phyloP scores from a whole-genome alignment of 2,888 invertebrate species.

The Pinctada fucata region DNA sequence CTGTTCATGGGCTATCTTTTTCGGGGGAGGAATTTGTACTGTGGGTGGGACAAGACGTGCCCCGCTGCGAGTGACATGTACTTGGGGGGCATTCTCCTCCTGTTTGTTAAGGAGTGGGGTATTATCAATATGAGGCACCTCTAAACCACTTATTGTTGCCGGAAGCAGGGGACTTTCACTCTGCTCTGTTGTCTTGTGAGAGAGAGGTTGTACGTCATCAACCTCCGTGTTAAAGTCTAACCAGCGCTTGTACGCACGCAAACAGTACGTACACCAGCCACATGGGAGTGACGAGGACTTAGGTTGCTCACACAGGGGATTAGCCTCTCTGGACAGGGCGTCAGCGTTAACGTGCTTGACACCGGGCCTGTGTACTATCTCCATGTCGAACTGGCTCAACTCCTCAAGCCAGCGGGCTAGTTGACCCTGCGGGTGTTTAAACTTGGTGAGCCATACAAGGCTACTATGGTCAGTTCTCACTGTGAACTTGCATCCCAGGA shows the following conservation, averaged over 20 bases:
- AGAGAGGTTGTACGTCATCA: neutral
- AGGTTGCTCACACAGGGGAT: neutral
- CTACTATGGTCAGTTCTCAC: slow-evolving; percentile 47
- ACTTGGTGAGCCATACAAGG: slow-evolving; percentile 40
- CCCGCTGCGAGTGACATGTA: too few species aligned
- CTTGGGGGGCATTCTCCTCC: too few species aligned
- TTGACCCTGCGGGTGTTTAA: slow-evolving; percentile 45
- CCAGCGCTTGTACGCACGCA: slow-evolving; percentile 15
- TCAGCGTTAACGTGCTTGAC: slow-evolving; percentile 36
- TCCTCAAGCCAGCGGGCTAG: slow-evolving; percentile 51
- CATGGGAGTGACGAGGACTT: slow-evolving; percentile 6
- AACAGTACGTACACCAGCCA: slow-evolving; percentile 29
- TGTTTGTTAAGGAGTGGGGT: too few species aligned
- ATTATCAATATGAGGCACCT: too few species aligned
- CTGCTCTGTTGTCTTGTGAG: too few species aligned
- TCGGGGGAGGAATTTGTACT: too few species aligned
- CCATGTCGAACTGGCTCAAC: slow-evolving; percentile 46
- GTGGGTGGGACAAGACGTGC: too few species aligned
- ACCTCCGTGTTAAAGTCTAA: neutral
- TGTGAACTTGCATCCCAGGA: slow-evolving; percentile 35
- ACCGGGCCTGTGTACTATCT: slow-evolving; percentile 29
- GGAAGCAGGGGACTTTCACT: too few species aligned
- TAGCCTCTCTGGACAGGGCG: slow-evolving; percentile 27
- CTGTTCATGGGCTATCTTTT: too few species aligned
- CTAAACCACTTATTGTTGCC: too few species aligned